Evolutionary conservation across 2,113 vertebrate species (phyloP).

Genomic region (Thermophis baileyi): DNA sequence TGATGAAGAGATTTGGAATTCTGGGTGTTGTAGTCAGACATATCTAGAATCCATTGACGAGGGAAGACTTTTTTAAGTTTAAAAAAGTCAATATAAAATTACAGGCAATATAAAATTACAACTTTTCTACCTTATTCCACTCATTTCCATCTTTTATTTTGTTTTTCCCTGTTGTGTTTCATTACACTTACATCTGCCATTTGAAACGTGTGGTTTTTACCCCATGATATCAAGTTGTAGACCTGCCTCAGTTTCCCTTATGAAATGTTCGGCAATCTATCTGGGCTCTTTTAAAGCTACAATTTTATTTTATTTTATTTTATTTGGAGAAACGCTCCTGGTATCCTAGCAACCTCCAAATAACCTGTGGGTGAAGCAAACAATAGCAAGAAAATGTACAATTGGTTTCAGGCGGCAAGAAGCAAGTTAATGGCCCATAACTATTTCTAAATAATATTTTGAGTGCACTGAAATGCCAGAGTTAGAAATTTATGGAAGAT

Average conservation of each 20-base stretch:
- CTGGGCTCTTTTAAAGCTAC: neutral
- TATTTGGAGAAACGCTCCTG: neutral
- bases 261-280: neutral
- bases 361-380: neutral
- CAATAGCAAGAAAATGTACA: neutral
- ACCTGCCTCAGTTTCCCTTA: neutral
- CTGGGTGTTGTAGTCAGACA: neutral
- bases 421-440: conserved; percentile 38
- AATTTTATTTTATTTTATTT: neutral
- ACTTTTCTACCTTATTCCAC: neutral
- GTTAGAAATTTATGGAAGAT: conserved; percentile 61
- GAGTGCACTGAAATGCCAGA: conserved; percentile 39
- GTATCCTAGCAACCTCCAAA: neutral
- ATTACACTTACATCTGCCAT: neutral
- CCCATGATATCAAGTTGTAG: neutral
- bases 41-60: neutral
- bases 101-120: neutral
- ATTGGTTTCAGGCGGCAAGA: neutral
- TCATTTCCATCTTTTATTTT: neutral
- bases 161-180: neutral
- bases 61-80: neutral
- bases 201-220: neutral
- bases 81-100: neutral
- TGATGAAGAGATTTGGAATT: neutral
- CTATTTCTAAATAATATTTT: conserved; percentile 57